Base-by-base conservation (phyloP, 2,797 vertebrate genomes). In the Erpetoichthys calabaricus region DNA sequence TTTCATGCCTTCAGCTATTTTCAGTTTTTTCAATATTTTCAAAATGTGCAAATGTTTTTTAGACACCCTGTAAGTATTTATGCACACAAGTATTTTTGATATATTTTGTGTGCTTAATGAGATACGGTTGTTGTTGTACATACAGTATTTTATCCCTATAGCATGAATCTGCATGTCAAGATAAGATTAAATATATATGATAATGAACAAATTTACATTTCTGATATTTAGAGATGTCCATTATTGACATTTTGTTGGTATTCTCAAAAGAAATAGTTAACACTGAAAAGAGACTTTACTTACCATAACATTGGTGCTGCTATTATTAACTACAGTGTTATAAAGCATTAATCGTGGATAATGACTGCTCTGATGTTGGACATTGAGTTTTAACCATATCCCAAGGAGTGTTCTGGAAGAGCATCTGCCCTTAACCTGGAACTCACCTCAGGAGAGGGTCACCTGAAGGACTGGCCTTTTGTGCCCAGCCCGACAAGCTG, bases 271-370 rank as follows among this genome's bases (percentile, higher is more conserved):
- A 84, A 68, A 70, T 73, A 73, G 65, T 73, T 84, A 76, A 77
- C 74, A 82, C 67, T 57, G 63, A 59, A 58, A 72, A 73, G 60
- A 73, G 57, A 66, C 75, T 79, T 74, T 59, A 80, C 80, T 83
- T 85, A 80, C 83, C 77, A 73, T 60, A 62, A 67, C 81, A 79
- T 84, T 83, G 83, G 80, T 86, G 81, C 80, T 86, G 81, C 82
- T 84, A 77, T 86, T 81, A 83, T 81, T 83, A 76, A 81, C 78
- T 81, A 73, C 84, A 86, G 85, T 84, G 81, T 81, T 83, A 70
- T 81, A 79, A 80, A 82, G 80, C 82, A 81, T 85, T 76, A 83
- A 72, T 83, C 80, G 82, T 82, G 83, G 79, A 84, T 77, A 84
- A 80, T 83, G 81, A 81, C 78, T 75, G 80, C 80, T 80, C 82